phyloP scores from a whole-genome alignment of 1,140 invertebrate genomes.

The Conus ventricosus region DNA sequence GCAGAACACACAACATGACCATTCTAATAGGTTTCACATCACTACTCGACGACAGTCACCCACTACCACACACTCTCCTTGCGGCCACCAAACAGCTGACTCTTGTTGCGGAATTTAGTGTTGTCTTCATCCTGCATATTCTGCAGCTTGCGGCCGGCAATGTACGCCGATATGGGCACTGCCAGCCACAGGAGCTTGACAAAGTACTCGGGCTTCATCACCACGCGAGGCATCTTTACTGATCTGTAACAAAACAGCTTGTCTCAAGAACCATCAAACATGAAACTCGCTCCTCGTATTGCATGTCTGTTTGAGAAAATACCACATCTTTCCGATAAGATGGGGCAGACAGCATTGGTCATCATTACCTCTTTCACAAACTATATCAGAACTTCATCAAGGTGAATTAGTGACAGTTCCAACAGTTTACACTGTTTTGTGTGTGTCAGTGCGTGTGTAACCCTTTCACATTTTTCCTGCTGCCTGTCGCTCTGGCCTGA shows the following conservation, averaged over 20 bases:
- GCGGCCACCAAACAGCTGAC: constrained; percentile 46
- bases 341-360: no score
- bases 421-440: no score
- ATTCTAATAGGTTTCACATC: constrained; percentile 8
- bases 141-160: constrained; percentile 31
- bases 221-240: constrained; percentile 23
- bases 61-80: constrained; percentile 35
- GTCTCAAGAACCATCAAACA: not conserved
- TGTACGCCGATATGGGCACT: constrained; percentile 17
- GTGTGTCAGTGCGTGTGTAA: no score
- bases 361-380: not conserved
- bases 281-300: not conserved
- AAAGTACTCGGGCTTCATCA: not conserved
- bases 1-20: not conserved
- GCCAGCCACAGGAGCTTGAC: not conserved
- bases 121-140: constrained; percentile 25
- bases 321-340: no score
- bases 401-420: no score
- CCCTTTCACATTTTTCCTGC: no score
- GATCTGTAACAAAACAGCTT: constrained; percentile 2
- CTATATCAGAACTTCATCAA: no score
- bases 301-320: not conserved
- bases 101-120: constrained; percentile 45
- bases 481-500: no score
- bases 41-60: not conserved